Conservation (phyloP, 2,888 invertebrate genomes). For the Psylliodes chrysocephalus region DNA sequence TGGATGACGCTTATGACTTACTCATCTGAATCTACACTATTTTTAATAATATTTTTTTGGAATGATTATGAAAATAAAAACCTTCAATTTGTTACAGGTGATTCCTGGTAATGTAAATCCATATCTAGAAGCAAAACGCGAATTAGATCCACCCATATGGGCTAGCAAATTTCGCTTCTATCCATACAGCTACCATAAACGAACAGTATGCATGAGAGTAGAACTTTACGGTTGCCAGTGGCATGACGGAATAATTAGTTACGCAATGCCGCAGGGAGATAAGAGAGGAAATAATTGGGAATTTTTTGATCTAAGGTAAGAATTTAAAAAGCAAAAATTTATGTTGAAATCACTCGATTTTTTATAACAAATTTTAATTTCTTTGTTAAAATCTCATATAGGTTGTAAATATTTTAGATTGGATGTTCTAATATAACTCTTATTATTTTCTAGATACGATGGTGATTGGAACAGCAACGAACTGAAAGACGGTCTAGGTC, state of each 20-base stretch:
- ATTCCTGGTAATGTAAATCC: constrained; percentile 87
- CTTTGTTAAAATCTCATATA: too few relatives aligned
- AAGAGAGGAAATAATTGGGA: constrained; percentile 82
- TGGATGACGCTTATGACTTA: too few relatives aligned
- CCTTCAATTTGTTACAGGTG: constrained; percentile 76
- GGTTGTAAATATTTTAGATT: too few relatives aligned
- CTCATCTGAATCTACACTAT: too few relatives aligned
- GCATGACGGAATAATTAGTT: constrained; percentile 86
- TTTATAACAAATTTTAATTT: too few relatives aligned
- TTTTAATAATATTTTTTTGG: too few relatives aligned
- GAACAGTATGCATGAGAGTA: constrained; percentile 92
- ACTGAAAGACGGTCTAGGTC: constrained; percentile 82
- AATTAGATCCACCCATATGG: constrained; percentile 85
- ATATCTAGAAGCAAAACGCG: constrained; percentile 80
- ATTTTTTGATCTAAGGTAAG: constrained; percentile 74
- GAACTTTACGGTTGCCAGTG: constrained; percentile 90
- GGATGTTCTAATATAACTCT: background rate
- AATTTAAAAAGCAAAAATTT: too few relatives aligned
- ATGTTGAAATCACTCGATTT: too few relatives aligned
- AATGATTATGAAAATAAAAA: too few relatives aligned
- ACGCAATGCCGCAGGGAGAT: constrained; percentile 90
- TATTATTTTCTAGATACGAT: constrained; percentile 74
- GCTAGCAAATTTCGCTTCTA: constrained; percentile 86
- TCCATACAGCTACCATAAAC: constrained; percentile 83
- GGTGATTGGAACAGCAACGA: constrained; percentile 79